Percentiles rank a stretch among this genome's conserved stretches.
These are phyloP conservation scores for Drosophila setifemur DNA, from an alignment of 1,140 invertebrate genomes.

Conservation along the genomic window DNA sequence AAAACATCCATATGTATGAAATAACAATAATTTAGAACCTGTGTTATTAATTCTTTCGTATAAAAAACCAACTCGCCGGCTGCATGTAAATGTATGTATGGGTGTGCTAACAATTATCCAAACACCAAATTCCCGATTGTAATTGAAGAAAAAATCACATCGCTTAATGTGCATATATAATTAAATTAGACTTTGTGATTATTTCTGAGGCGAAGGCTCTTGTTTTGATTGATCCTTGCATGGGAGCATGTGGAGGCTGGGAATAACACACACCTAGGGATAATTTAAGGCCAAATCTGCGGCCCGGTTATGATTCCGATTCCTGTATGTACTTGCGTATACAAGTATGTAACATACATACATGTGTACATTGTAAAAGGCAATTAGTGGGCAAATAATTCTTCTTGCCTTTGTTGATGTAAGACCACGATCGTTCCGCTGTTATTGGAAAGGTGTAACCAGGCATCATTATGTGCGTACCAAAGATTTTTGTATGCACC, in stretches of 20 bases:
- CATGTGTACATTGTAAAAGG: slow-evolving; percentile 3
- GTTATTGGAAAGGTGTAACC: background rate
- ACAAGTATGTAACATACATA: slow-evolving; percentile 23
- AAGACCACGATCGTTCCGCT: background rate
- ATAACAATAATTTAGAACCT: slow-evolving; percentile 44
- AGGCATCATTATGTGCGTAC: background rate
- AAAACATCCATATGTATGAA: slow-evolving; percentile 44
- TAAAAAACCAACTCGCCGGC: slow-evolving; percentile 18
- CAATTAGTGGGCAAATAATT: background rate
- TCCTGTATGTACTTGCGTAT: slow-evolving; percentile 39
- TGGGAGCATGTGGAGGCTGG: background rate
- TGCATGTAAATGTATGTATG: slow-evolving; percentile 43
- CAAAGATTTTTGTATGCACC: background rate
- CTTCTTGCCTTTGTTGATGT: background rate
- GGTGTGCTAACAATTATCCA: background rate
- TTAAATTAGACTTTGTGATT: slow-evolving; percentile 16
- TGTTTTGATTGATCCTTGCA: slow-evolving; percentile 5
- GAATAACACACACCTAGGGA: background rate
- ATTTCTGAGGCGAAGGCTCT: background rate
- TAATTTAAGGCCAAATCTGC: background rate
- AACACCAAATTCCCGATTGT: background rate
- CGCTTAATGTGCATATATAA: slow-evolving; percentile 17
- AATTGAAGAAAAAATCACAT: slow-evolving; percentile 8
- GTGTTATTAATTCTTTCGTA: slow-evolving; percentile 28
- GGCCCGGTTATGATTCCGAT: slow-evolving; percentile 35